These are phyloP conservation scores for Tetrao urogallus DNA, from an alignment of 2,113 vertebrate genomes.

Conservation along the genomic window DNA sequence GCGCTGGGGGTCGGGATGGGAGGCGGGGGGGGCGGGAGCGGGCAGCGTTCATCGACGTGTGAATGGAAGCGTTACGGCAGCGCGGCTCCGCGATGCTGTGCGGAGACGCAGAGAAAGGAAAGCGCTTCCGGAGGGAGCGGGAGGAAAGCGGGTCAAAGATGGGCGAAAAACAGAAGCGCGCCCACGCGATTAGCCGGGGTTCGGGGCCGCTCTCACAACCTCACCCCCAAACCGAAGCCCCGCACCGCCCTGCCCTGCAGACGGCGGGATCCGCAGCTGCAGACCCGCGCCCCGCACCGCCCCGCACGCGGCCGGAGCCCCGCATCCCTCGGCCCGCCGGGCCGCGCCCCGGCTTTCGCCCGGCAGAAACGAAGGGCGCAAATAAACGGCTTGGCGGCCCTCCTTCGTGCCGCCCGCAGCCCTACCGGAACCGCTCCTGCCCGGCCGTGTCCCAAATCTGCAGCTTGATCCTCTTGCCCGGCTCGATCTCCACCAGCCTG, in stretches of 20 bases:
- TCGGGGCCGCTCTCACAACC: no score
- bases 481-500: slow-evolving; percentile 94
- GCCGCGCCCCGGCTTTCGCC: no score
- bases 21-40: not conserved
- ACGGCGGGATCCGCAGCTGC: no score
- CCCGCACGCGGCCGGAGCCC: no score
- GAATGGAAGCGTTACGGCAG: not conserved
- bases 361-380: no score
- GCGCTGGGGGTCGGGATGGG: not conserved
- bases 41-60: not conserved
- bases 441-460: slow-evolving; percentile 91
- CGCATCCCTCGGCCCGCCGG: no score
- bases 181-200: not conserved
- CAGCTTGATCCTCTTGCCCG: slow-evolving; percentile 93
- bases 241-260: no score
- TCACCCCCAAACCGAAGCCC: no score
- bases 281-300: no score
- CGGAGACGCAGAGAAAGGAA: not conserved
- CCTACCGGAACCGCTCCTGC: slow-evolving; percentile 85
- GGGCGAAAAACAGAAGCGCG: not conserved
- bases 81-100: not conserved
- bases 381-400: no score
- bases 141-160: not conserved
- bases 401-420: not conserved
- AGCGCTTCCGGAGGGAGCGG: not conserved